These are phyloP conservation scores for Ianthella basta DNA, from an alignment of 37 sponge, comb jelly and placozoan genomes.

Conservation along the genomic window DNA sequence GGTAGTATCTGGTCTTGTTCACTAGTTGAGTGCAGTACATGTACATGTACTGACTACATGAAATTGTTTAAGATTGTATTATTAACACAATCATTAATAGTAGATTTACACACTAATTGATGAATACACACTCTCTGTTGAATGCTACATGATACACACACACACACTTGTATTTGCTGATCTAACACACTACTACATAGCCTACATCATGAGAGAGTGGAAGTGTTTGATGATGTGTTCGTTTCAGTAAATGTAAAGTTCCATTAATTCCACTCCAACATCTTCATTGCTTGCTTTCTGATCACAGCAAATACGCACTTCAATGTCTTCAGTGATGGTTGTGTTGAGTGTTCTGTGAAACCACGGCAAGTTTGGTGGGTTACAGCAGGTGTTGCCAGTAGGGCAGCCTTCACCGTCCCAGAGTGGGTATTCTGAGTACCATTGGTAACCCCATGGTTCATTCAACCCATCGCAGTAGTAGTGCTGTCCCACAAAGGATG, in stretches of 20 bases:
- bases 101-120: no score
- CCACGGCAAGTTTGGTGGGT: slow-evolving; percentile 30
- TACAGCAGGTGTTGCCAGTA: slow-evolving; percentile 17
- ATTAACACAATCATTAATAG: no score
- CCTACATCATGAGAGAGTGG: no score
- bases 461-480: neutral
- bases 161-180: no score
- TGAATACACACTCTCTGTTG: no score
- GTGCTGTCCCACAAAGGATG: slow-evolving; percentile 5
- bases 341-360: slow-evolving; percentile 31
- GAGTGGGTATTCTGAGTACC: slow-evolving; percentile 29
- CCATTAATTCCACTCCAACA: neutral
- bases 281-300: neutral
- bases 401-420: slow-evolving; percentile 49
- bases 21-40: no score
- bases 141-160: no score
- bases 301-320: neutral
- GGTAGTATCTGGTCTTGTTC: no score
- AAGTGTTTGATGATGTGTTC: no score
- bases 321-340: slow-evolving; percentile 36
- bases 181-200: no score
- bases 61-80: no score
- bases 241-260: neutral
- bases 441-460: neutral
- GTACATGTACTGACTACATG: no score